Conservation (phyloP, 2,888 invertebrate species). For the Eupithecia exiguata region DNA sequence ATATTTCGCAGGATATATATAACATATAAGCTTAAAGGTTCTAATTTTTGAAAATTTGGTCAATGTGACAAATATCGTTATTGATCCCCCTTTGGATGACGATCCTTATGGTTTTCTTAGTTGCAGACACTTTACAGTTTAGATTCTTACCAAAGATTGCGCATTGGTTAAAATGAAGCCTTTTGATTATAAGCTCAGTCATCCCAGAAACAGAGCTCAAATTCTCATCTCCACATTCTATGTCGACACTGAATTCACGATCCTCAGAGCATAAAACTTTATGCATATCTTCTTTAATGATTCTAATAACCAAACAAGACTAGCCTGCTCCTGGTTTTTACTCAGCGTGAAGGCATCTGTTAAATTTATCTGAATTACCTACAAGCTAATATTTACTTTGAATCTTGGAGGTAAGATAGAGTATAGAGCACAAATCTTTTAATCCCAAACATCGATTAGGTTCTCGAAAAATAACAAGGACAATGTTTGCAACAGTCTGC, state of each 20-base stretch:
- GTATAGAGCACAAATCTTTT: neutral
- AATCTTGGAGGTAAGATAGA: slow-evolving; percentile 11
- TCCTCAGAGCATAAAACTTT: slow-evolving; percentile 45
- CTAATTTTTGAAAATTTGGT: neutral
- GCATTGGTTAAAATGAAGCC: neutral
- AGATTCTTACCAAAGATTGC: neutral
- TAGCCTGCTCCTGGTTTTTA: slow-evolving; percentile 33
- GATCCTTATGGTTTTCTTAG: neutral
- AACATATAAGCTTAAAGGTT: neutral
- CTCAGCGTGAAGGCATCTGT: slow-evolving; percentile 46
- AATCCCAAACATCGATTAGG: neutral
- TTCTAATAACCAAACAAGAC: slow-evolving; percentile 52
- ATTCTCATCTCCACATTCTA: neutral
- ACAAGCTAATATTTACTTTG: slow-evolving; percentile 36
- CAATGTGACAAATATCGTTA: neutral
- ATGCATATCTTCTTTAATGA: slow-evolving; percentile 49
- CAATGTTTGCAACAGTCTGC: no score
- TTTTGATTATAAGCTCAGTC: neutral
- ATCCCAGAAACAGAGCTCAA: neutral
- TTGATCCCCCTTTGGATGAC: neutral
- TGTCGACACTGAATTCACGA: neutral
- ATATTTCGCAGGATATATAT: neutral
- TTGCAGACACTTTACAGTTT: neutral
- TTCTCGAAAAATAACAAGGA: neutral
- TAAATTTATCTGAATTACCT: slow-evolving; percentile 46